Evolutionary conservation across 2,797 vertebrate genomes (phyloP), one percentile per base, ranked within the genome.

Genomic region (Sebastiscus albofasciatus): DNA sequence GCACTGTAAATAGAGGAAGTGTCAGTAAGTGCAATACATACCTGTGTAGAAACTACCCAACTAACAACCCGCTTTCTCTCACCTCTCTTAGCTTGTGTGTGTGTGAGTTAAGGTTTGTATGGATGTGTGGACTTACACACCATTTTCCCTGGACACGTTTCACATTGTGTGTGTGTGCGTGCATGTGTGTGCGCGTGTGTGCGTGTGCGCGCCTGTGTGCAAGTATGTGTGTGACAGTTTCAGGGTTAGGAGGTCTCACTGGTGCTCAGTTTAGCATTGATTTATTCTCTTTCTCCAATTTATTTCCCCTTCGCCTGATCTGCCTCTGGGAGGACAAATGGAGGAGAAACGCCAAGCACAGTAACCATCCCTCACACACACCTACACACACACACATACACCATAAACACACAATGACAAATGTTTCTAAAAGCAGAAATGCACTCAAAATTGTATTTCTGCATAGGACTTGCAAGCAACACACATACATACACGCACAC

Each of bases 231-330:
- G 86, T 77, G 88, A 84, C 84, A 83, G 89, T 87, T 76, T 88
- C 90, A 93, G 90, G 93, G 94, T 93, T 91, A 91, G 86, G 82
- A 91, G 93, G 93, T 94, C 93, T 93, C 85, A 70, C 90, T 90
- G 91, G 88, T 91, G 90, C 92, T 95, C 92, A 94, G 93, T 94
- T 93, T 93, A 95, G 90, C 93, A 94, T 93, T 94, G 94, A 95
- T 95, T 95, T 94, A 94, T 94, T 94, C 92, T 93, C 91, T 94
- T 93, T 93, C 91, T 94, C 85, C 94, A 93, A 93, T 95, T 94
- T 94, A 93, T 93, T 93, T 94, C 92, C 86, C 90, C 90, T 91
- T 86, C 81, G 82, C 89, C 89, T 83, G 89, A 94, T 94, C 91
- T 94, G 89, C 92, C 91, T 93, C 90, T 91, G 90, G 89, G 93